Conservation (phyloP, 2,797 vertebrate species). For the Acanthopagrus latus region DNA sequence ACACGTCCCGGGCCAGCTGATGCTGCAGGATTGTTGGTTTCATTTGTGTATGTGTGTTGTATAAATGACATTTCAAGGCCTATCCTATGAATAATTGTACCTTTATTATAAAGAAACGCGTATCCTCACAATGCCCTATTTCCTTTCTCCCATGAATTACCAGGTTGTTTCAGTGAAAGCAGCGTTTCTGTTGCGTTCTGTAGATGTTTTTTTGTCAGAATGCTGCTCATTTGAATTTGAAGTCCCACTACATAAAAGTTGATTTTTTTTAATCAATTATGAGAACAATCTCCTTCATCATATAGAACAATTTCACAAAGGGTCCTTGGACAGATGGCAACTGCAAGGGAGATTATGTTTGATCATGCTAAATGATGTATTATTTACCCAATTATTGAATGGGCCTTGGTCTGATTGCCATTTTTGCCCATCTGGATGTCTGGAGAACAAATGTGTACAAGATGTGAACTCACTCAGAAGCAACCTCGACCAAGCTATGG, state of each 20-base stretch:
- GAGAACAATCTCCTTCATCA: not conserved
- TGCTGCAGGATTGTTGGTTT: not conserved
- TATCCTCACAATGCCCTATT: not conserved
- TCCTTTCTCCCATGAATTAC: not conserved
- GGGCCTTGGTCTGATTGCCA: too few species aligned
- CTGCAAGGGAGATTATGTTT: not conserved
- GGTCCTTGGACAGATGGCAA: slow-evolving; percentile 24
- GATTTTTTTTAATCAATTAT: not conserved
- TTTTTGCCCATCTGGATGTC: too few species aligned
- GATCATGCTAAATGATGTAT: too few species aligned
- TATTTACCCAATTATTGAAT: too few species aligned
- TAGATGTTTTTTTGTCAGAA: not conserved
- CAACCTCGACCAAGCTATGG: too few species aligned
- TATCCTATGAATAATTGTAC: slow-evolving; percentile 10
- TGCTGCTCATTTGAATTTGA: not conserved
- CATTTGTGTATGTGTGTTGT: slow-evolving; percentile 6
- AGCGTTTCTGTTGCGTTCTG: not conserved
- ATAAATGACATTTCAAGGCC: not conserved
- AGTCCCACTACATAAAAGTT: not conserved
- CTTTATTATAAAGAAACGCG: slow-evolving; percentile 2
- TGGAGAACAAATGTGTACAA: too few species aligned
- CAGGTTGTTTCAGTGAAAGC: not conserved
- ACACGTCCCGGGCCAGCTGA: not conserved
- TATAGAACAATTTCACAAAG: not conserved
- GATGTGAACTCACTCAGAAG: too few species aligned